Conservation (phyloP, 2,113 vertebrate genomes). For the Pelmatolapia mariae region DNA sequence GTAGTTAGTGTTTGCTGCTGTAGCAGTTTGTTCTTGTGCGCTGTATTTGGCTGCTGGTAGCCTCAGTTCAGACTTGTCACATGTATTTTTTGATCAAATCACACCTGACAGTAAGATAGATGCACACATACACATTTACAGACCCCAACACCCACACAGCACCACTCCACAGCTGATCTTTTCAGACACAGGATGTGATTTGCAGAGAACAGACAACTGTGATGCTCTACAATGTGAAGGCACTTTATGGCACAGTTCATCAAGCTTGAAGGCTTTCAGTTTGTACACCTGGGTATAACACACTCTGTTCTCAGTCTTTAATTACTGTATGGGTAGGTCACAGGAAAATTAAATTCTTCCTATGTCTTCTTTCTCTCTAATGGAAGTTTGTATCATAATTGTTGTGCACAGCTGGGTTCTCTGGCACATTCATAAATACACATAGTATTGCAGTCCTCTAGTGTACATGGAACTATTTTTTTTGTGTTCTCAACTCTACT, state of each 20-base stretch:
- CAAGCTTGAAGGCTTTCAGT: background rate
- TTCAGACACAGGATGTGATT: slow-evolving; percentile 18
- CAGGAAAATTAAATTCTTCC: background rate
- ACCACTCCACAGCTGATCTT: slow-evolving; percentile 39
- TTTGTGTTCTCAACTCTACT: background rate
- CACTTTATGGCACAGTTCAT: background rate
- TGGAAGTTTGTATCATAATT: background rate
- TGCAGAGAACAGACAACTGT: slow-evolving; percentile 4
- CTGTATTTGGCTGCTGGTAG: slow-evolving; percentile 7
- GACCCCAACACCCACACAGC: background rate
- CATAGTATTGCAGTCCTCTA: background rate
- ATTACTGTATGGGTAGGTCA: background rate
- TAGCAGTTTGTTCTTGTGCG: background rate
- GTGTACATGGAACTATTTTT: background rate
- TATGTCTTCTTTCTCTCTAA: background rate
- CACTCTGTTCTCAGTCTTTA: background rate
- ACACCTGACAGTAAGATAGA: slow-evolving; percentile 22
- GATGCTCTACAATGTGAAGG: background rate
- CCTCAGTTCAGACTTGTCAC: slow-evolving; percentile 25
- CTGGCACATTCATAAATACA: background rate
- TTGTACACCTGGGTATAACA: background rate
- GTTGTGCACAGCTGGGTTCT: background rate
- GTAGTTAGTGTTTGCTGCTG: background rate
- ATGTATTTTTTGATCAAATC: slow-evolving; percentile 13
- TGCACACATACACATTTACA: background rate